Base-by-base conservation (phyloP, 1,140 invertebrate genomes). In the Aphelinus certus region DNA sequence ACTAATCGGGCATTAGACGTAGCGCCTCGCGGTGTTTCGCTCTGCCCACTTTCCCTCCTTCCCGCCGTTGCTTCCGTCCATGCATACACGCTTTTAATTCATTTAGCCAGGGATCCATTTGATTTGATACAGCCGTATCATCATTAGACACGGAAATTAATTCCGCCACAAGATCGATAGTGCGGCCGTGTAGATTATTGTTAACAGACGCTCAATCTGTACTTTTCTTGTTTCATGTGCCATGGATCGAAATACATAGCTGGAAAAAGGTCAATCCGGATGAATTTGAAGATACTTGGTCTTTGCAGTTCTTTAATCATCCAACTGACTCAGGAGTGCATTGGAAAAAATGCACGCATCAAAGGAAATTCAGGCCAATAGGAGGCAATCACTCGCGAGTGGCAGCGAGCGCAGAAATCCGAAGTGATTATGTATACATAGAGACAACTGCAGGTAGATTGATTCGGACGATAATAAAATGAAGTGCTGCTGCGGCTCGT, bases 381-480 rank as follows among this genome's bases (percentile, higher is more conserved):
- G 26, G 26, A 26, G 26, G 26, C 26, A 26, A 26, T 26, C 26
- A 26, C 26, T 26, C 26, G 26, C 26, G 26, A 26, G 26, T 26
- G 26, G 26, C 26, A 26, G 26, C 26, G 26, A 26, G 26, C 26
- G 26, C 26, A 26, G 26, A 26, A 26, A 26, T 26, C 26, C 26
- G 26, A 26, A 26, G 26, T 26, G 26, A 26, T 26, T 26, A 26
- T 26, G 26, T 26, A 26, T 26, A 26, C 26, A 26, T 26, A 26
- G 26, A 26, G 26, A 26, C 26, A 26, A 26, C 26, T 26, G 26
- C 26, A 26, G 26, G 26, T 53, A 65, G 73, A 80, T 81, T 79
- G 81, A 79, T 83, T 81, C 79, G 73, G 73, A 42, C 64, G 67
- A 58, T 64, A 81, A 82, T 82, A 81, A 81, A 84, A 84, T 83